Conservation (phyloP, 1,140 invertebrate species). For the Papilio polytes region DNA sequence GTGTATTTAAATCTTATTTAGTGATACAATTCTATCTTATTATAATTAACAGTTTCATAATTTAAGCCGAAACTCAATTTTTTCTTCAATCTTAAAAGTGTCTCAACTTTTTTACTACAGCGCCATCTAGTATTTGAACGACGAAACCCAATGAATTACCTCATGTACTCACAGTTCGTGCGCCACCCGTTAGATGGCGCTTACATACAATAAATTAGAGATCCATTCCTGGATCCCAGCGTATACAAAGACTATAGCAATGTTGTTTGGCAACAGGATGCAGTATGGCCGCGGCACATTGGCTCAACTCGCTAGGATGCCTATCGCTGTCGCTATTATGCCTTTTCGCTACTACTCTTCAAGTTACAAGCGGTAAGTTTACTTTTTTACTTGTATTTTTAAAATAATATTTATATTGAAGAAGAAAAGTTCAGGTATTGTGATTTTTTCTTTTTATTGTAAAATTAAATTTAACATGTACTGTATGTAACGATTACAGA, state of each 20-base stretch:
- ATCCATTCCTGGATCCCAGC: background rate
- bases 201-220: constrained; percentile 39
- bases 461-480: too few species aligned
- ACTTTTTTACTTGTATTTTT: background rate
- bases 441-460: background rate
- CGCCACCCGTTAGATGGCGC: constrained; percentile 58
- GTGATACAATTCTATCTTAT: too few species aligned
- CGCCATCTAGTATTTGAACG: constrained; percentile 22
- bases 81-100: background rate
- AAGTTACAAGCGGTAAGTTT: constrained; percentile 86
- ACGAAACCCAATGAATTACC: background rate
- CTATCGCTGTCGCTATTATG: constrained; percentile 89
- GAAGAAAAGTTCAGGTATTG: background rate
- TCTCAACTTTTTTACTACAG: background rate
- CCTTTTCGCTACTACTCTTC: constrained; percentile 87
- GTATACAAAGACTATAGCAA: constrained; percentile 14
- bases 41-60: too few species aligned
- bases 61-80: too few species aligned
- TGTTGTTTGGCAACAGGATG: constrained; percentile 84
- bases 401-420: background rate
- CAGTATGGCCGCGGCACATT: constrained; percentile 92
- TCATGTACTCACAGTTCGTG: constrained; percentile 37
- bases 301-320: constrained; percentile 91
- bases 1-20: background rate
- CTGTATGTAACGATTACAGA: too few species aligned